Conservation (phyloP, 2,113 vertebrate species). For the Aegypius monachus region DNA sequence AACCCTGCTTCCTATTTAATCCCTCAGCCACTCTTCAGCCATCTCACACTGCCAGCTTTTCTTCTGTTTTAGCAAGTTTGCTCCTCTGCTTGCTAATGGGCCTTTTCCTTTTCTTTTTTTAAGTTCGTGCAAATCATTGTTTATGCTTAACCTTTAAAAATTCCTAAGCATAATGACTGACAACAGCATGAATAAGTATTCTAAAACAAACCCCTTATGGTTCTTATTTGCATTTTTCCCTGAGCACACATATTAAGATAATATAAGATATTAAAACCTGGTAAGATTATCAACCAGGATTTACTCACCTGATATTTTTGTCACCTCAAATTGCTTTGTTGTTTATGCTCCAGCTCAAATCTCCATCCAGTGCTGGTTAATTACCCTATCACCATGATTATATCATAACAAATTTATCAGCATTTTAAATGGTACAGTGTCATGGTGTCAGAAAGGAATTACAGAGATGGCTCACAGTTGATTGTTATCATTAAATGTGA, state of each 20-base stretch:
- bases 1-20: neutral
- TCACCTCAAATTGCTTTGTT: constrained; percentile 57
- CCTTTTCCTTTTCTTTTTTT: neutral
- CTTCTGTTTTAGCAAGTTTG: neutral
- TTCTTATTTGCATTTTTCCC: constrained; percentile 52
- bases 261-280: constrained; percentile 61
- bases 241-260: constrained; percentile 33
- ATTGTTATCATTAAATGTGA: constrained; percentile 61
- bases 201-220: neutral
- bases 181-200: constrained; percentile 16
- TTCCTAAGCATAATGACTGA: constrained; percentile 10
- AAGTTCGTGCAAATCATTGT: neutral
- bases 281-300: constrained; percentile 35
- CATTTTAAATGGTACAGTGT: constrained; percentile 54
- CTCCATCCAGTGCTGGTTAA: constrained; percentile 53
- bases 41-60: neutral
- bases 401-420: constrained; percentile 63
- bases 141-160: constrained; percentile 48
- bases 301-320: constrained; percentile 49
- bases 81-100: neutral
- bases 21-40: neutral
- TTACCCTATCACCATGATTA: constrained; percentile 53
- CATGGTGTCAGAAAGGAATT: constrained; percentile 48
- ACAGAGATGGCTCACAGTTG: constrained; percentile 35
- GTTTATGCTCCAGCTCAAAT: constrained; percentile 48